Base-by-base conservation (phyloP, 2,797 vertebrate species). In the Remorina albescens region DNA sequence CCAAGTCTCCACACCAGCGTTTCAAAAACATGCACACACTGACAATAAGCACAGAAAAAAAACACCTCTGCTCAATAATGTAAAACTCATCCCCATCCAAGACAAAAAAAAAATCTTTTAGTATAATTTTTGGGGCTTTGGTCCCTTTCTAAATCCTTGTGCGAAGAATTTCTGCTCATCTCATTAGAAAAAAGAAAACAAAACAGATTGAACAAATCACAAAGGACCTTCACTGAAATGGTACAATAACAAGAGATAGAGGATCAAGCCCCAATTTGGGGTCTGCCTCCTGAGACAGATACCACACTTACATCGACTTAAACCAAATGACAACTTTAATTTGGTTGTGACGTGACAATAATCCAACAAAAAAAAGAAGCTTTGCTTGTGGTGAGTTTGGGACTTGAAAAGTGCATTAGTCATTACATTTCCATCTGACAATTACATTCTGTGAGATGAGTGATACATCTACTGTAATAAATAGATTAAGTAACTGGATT, bases 311-410 rank as follows among this genome's bases (percentile, higher is more conserved):
- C 68, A 28, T 37, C 81, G 84, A 84, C 81, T 91, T 88, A 90
- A 71, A 83, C 71, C 74, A 74, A 85, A 91, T 77, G 64, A 90
- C 91, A 91, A 88, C 81, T 92, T 91, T 86, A 80, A 91, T 90
- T 91, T 81, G 37, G 61, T 81, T 67, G 63, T 78, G 85, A 82
- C 55, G 58, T 87, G 88, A 90, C 76, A 81, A 74, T 55, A 85
- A 81, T 76, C 50, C 47, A n/a, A 42, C 67, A 73, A 71, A 30
- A 77, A 77, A 41, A 71, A 18, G 47, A 23, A 47, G 50, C 55
- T 82, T 82, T 18, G 62, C 69, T 69, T 59, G 23, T 59, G 26
- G 11, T 41, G 25, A 59, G 60, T 73, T 74, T 67, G 50, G 12
- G 53, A 44, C 10, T 65, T 34, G 6, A 54, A 77, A 34, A 23